Evolutionary conservation across 2,113 vertebrate species (phyloP), one percentile per base, ranked within the genome.

Genomic region (Nothocercus julius): DNA sequence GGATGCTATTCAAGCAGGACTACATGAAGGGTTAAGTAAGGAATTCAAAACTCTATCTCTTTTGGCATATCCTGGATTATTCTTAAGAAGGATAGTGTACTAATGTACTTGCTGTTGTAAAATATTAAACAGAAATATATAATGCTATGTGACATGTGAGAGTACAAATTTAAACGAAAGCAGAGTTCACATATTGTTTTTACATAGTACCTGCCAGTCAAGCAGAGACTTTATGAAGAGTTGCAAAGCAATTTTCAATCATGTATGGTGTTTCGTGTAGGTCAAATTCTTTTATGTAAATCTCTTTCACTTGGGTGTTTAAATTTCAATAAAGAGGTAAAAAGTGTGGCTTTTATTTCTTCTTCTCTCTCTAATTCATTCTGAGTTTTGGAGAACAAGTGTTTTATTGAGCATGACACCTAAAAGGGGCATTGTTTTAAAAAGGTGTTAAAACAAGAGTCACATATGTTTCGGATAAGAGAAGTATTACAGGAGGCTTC

Each of bases 231-330:
- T 98, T 97, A 96, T 96, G 95, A 97, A 95, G 89, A 97, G 91
- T 59, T 36, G 95, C 91, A 96, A 98, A 96, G 87, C 92, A 97
- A 97, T 98, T 97, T 98, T 97, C 96, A 96, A 4, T 97, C 89
- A 62, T 89, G 90, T 97, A 95, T 85, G 78, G 83, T 96, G 82
- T 96, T 97, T 92, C 22, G 0, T 95, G 92, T 97, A 97, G 97
- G 97, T 98, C 96, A 97, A 97, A 97, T 97, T 96, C 93, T 97
- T 97, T 96, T 94, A 98, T 97, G 97, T 96, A 97, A 98, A 97
- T 97, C 93, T 95, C 95, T 97, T 97, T 96, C 96, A 97, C 95
- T 96, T 92, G 88, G 53, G 88, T 97, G 92, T 97, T 97, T 97
- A 97, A 96, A 97, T 97, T 98, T 96, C 96, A 97, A 97, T 97